A percentile compares a stretch with the other conserved stretches of the same genome.
phyloP scores from a whole-genome alignment of 2,797 vertebrate species.

The Acrocephalus scirpaceus region DNA sequence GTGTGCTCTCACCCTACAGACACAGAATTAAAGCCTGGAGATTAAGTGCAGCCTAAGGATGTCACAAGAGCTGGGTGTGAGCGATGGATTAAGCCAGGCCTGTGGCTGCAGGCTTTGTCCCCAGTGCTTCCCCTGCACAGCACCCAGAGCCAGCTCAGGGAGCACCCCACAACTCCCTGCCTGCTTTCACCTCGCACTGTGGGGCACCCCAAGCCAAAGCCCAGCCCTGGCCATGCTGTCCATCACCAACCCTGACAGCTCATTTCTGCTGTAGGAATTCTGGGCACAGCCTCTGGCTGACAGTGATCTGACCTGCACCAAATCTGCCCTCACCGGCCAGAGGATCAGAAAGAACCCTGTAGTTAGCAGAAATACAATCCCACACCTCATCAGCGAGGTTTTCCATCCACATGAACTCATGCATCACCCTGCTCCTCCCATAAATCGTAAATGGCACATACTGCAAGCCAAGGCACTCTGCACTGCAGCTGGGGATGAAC shows the following conservation, averaged over 20 bases:
- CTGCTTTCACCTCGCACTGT: constrained; percentile 24
- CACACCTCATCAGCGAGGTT: constrained; percentile 52
- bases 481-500: not conserved
- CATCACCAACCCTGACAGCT: not conserved
- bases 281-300: not conserved
- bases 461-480: constrained; percentile 36
- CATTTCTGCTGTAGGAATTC: not conserved
- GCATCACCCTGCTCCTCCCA: constrained; percentile 37
- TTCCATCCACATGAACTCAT: constrained; percentile 9
- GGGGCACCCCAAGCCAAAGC: constrained; percentile 55
- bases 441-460: constrained; percentile 57
- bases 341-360: constrained; percentile 37
- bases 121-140: not conserved
- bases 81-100: not conserved
- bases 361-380: constrained; percentile 28
- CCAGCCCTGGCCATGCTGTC: not conserved
- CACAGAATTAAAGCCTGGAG: not conserved
- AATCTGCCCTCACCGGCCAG: constrained; percentile 22
- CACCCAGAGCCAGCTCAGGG: constrained; percentile 1
- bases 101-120: constrained; percentile 5
- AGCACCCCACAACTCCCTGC: not conserved
- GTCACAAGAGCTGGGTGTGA: not conserved
- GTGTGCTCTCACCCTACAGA: not conserved
- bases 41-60: not conserved
- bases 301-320: not conserved